Conservation (phyloP, 1,140 invertebrate genomes). For the Hylyphantes graminicola region DNA sequence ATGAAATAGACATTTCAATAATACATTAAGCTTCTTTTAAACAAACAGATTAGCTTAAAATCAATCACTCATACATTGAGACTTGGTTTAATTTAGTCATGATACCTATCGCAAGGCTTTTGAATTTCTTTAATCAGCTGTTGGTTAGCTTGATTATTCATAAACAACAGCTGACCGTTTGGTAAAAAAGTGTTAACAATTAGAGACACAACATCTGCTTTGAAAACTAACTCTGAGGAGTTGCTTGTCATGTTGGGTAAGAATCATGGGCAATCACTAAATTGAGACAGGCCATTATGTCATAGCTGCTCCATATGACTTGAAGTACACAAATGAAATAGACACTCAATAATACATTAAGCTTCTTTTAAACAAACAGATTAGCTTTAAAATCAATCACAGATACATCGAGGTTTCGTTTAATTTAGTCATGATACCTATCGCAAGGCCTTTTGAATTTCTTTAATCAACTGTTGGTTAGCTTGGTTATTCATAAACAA, state of each 20-base stretch:
- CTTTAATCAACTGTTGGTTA: conserved; percentile 33
- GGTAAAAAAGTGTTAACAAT: conserved; percentile 41
- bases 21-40: no score
- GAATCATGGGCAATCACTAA: not conserved
- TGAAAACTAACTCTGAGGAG: conserved; percentile 5
- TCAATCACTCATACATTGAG: no score
- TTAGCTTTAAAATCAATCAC: no score
- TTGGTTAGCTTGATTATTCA: conserved; percentile 40
- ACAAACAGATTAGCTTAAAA: no score
- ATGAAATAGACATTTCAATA: no score
- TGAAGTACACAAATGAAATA: no score
- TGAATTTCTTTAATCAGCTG: conserved; percentile 42
- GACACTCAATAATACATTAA: no score
- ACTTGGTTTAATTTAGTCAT: no score
- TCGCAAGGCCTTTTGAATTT: conserved; percentile 27
- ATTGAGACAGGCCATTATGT: no score
- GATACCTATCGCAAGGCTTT: conserved; percentile 15
- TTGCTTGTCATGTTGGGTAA: conserved; percentile 4
- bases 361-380: no score
- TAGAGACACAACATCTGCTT: conserved; percentile 40
- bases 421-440: not conserved
- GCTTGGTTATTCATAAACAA: conserved; percentile 47
- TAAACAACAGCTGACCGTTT: conserved; percentile 41
- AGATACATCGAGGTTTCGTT: no score
- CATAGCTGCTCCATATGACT: no score